These are phyloP conservation scores for Aulostomus chinensis DNA, from an alignment of 2,797 vertebrate genomes.

Conservation along the genomic window DNA sequence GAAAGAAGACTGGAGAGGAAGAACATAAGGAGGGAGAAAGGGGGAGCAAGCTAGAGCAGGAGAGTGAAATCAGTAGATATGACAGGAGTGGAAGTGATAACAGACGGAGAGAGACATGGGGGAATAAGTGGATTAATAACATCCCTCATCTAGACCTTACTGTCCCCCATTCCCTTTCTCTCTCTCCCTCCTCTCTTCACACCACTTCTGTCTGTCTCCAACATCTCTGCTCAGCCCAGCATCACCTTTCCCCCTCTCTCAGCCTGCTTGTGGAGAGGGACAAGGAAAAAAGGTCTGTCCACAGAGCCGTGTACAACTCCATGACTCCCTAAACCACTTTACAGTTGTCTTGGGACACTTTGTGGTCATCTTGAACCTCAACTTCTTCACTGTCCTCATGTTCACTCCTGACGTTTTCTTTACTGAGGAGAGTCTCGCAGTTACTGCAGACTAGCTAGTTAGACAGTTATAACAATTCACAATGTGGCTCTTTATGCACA, in stretches of 20 bases:
- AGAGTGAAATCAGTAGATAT: slow-evolving; percentile 59
- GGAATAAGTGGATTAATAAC: slow-evolving; percentile 65
- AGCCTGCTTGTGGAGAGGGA: not conserved
- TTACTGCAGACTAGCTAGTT: no score
- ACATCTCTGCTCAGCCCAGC: slow-evolving; percentile 5
- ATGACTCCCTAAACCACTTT: slow-evolving; percentile 47
- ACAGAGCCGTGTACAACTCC: slow-evolving; percentile 23
- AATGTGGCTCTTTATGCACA: no score
- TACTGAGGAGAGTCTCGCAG: no score
- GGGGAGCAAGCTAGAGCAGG: slow-evolving; percentile 29
- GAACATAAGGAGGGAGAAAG: not conserved
- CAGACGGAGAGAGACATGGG: slow-evolving; percentile 37
- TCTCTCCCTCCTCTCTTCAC: not conserved
- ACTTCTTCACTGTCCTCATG: not conserved
- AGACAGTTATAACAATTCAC: no score
- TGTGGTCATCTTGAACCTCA: slow-evolving; percentile 18
- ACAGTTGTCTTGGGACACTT: slow-evolving; percentile 24
- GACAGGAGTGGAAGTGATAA: slow-evolving; percentile 46
- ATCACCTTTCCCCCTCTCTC: slow-evolving; percentile 20
- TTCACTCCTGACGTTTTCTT: slow-evolving; percentile 1
- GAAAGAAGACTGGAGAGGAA: not conserved
- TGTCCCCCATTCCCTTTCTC: not conserved
- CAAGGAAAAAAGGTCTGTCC: slow-evolving; percentile 30
- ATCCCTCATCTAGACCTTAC: slow-evolving; percentile 43
- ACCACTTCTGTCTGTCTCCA: not conserved